A percentile compares a stretch with the other conserved stretches of the same genome.
Conservation (phyloP, 2,888 invertebrate genomes). For the Cacoxenus indagator region DNA sequence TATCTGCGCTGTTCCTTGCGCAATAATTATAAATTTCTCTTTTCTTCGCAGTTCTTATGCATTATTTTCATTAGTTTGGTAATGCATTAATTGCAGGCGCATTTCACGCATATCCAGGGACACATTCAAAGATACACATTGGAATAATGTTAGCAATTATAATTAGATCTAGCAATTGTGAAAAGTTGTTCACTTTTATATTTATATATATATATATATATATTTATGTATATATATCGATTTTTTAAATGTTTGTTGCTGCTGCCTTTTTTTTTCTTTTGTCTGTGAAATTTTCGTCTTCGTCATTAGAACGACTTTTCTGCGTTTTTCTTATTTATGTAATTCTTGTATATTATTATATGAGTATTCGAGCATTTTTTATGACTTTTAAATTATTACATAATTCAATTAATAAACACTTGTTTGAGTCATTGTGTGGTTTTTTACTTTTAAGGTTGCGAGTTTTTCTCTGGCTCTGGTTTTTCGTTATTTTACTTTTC, state of each 20-base stretch:
- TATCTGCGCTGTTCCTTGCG: background rate
- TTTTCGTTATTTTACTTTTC: background rate
- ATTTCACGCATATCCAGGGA: background rate
- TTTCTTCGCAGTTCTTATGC: conserved; percentile 5
- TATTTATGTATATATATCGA: conserved; percentile 49
- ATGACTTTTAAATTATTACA: conserved; percentile 26
- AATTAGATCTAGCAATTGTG: background rate
- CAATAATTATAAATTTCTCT: background rate
- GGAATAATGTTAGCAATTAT: background rate
- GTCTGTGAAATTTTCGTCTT: background rate
- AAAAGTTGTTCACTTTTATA: conserved; percentile 5
- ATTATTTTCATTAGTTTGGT: conserved; percentile 16
- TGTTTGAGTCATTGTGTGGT: conserved; percentile 14
- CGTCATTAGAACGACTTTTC: background rate
- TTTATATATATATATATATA: conserved; percentile 39
- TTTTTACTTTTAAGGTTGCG: conserved; percentile 22
- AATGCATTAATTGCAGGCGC: background rate
- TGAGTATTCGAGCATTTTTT: background rate
- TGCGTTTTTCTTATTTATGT: background rate
- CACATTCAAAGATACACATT: background rate
- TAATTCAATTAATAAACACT: background rate
- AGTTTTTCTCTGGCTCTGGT: background rate
- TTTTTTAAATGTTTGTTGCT: background rate
- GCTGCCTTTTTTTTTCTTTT: conserved; percentile 9
- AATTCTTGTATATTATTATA: background rate